Percentiles rank a stretch among this genome's conserved stretches.
phyloP scores from a whole-genome alignment of 2,113 vertebrate species.

The Prionailurus bengalensis region DNA sequence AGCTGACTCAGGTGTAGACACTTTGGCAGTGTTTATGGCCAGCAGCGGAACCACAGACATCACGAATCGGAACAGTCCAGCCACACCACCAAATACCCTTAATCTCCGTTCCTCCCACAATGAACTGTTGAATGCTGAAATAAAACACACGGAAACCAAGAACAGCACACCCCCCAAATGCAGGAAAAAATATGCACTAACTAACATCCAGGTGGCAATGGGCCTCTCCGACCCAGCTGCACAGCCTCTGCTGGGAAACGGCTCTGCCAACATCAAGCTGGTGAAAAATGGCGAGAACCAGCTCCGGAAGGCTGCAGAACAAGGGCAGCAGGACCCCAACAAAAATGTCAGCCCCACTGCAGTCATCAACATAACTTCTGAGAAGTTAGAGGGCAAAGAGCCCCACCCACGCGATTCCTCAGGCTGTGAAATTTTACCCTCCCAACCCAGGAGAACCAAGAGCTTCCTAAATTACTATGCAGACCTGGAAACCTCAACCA shows the following conservation, averaged over 20 bases:
- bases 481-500: constrained; percentile 90
- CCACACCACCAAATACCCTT: constrained; percentile 94
- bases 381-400: constrained; percentile 94
- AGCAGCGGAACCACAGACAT: constrained; percentile 91
- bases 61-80: constrained; percentile 88
- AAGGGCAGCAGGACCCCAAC: constrained; percentile 92
- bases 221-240: constrained; percentile 92
- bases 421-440: constrained; percentile 86
- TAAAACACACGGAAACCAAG: constrained; percentile 92
- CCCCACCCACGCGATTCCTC: constrained; percentile 85
- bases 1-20: constrained; percentile 90
- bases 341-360: constrained; percentile 89
- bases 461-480: constrained; percentile 96
- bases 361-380: constrained; percentile 87
- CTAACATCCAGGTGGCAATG: constrained; percentile 95
- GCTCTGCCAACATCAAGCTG: constrained; percentile 96
- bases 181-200: constrained; percentile 94
- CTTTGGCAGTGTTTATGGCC: constrained; percentile 95
- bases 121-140: constrained; percentile 94
- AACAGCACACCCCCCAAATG: constrained; percentile 94
- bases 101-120: constrained; percentile 97
- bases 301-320: constrained; percentile 95
- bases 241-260: constrained; percentile 89
- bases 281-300: constrained; percentile 99
- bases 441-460: constrained; percentile 93